Percentiles rank a stretch among this genome's conserved stretches.
phyloP scores from a whole-genome alignment of 2,797 vertebrate genomes.

The Yasuhikotakia modesta region DNA sequence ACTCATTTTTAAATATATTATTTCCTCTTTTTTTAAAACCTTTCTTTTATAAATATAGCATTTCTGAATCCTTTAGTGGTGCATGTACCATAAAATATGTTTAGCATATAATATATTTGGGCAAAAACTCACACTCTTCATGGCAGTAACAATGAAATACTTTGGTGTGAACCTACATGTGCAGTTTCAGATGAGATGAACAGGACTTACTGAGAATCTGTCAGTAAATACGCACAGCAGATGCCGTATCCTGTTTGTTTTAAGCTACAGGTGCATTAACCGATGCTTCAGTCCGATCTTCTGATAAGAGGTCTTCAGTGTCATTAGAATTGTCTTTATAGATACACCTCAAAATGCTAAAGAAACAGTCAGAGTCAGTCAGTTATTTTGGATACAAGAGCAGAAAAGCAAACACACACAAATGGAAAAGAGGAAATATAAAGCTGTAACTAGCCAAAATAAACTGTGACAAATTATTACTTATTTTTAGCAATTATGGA shows the following conservation, averaged over 20 bases:
- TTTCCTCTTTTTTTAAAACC: background rate
- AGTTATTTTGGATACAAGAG: background rate
- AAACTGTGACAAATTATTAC: background rate
- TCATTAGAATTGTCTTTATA: constrained; percentile 34
- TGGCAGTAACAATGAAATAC: background rate
- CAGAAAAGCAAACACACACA: background rate
- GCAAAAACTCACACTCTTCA: constrained; percentile 5
- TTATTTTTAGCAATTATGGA: background rate
- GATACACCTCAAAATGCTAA: constrained; percentile 41
- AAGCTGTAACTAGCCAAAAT: background rate
- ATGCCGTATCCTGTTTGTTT: constrained; percentile 3
- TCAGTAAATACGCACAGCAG: background rate
- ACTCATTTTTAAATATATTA: background rate
- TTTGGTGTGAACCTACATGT: background rate
- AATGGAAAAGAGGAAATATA: constrained; percentile 10
- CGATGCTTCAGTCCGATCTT: constrained; percentile 56
- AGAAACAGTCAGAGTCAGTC: constrained; percentile 39
- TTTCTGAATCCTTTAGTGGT: background rate
- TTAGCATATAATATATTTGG: background rate
- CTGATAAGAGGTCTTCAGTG: constrained; percentile 53
- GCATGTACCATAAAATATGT: background rate
- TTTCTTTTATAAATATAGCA: constrained; percentile 8
- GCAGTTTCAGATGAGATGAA: background rate
- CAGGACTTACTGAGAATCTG: background rate
- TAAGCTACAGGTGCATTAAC: constrained; percentile 46